Evolutionary conservation across 2,113 vertebrate genomes (phyloP).

Genomic region (Mesembrinibis cayennensis): DNA sequence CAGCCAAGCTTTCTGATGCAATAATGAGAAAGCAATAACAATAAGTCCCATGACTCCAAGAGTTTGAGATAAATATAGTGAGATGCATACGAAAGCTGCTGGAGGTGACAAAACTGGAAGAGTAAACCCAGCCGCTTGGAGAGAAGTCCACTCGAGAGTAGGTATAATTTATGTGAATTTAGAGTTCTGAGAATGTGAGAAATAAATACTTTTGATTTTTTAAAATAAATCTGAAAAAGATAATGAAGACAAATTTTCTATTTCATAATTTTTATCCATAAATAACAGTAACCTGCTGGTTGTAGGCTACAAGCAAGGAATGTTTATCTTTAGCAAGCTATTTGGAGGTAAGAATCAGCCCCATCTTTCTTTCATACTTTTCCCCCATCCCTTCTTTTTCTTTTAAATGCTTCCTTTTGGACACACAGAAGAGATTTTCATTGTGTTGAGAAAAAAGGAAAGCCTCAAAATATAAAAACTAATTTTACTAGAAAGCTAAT

Average conservation of each 20-base stretch:
- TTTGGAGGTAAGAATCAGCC: neutral
- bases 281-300: neutral
- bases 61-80: neutral
- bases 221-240: neutral
- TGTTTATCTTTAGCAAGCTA: neutral
- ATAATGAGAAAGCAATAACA: neutral
- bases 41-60: neutral
- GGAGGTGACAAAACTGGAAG: neutral
- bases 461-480: constrained; percentile 9
- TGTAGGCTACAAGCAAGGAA: neutral
- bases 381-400: neutral
- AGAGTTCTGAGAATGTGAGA: neutral
- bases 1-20: neutral
- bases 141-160: neutral
- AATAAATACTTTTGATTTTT: neutral
- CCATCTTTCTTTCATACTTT: neutral
- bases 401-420: neutral
- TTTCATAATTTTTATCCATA: neutral
- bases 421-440: neutral
- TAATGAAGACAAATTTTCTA: neutral
- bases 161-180: neutral
- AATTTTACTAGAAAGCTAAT: constrained; percentile 56
- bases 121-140: neutral
- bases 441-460: neutral
- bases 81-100: neutral